phyloP scores from a whole-genome alignment of 2,888 invertebrate genomes.

The Lepeophtheirus nordmannii region DNA sequence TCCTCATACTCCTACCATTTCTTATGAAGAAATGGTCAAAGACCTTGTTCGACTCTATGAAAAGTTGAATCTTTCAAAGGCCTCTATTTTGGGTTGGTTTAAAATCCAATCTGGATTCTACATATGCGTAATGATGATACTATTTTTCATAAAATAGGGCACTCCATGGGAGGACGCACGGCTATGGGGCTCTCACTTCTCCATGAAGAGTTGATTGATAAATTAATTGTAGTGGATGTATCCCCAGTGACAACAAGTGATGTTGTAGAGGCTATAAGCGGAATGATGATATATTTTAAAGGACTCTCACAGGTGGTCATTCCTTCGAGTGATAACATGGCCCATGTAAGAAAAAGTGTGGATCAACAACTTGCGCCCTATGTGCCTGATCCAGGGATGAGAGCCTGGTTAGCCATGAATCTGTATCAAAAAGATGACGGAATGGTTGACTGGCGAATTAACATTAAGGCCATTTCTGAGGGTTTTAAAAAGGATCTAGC shows the following conservation, averaged over 20 bases:
- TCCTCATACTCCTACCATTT: conserved; percentile 55
- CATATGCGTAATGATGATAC: no score
- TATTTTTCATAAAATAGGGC: conserved; percentile 48
- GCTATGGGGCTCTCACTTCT: conserved; percentile 64
- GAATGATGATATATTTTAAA: conserved; percentile 26
- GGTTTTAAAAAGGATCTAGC: conserved; percentile 19
- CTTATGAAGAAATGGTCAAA: conserved; percentile 53
- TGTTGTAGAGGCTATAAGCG: conserved; percentile 27
- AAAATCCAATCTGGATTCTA: no score
- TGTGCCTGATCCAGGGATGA: conserved; percentile 11
- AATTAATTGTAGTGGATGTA: conserved; percentile 54
- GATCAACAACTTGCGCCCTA: conserved; percentile 13
- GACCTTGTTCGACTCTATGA: conserved; percentile 47
- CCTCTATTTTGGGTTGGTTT: neutral
- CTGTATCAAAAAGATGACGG: neutral
- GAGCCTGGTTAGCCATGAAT: conserved; percentile 25
- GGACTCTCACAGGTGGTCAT: neutral
- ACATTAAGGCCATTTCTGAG: conserved; percentile 12
- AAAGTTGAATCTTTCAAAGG: conserved; percentile 5
- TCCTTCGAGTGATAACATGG: conserved; percentile 37
- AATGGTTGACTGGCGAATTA: conserved; percentile 14
- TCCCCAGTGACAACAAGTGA: conserved; percentile 39
- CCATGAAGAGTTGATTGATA: conserved; percentile 38
- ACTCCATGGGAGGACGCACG: conserved; percentile 89
- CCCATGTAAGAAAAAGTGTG: conserved; percentile 46